phyloP scores from a whole-genome alignment of 2,797 vertebrate species.

The Coreius guichenoti region DNA sequence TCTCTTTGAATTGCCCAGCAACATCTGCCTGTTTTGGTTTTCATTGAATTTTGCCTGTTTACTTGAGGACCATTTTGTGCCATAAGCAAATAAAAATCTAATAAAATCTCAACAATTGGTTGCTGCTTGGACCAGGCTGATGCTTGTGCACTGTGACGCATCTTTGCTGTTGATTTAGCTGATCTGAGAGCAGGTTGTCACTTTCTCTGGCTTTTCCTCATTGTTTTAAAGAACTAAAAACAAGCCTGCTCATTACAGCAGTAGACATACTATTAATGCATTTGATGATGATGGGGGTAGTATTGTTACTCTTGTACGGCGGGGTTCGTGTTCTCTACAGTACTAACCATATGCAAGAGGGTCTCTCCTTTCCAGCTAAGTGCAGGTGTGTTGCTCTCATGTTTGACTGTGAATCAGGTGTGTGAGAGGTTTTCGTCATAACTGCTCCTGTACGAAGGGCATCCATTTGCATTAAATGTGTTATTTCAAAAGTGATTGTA shows the following conservation, averaged over 20 bases:
- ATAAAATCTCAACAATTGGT: conserved; percentile 62
- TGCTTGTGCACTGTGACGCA: conserved; percentile 44
- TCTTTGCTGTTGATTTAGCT: conserved; percentile 28
- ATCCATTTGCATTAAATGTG: conserved; percentile 71
- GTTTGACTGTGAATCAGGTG: conserved; percentile 72
- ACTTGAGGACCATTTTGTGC: conserved; percentile 79
- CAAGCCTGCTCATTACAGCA: not conserved
- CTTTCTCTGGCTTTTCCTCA: conserved; percentile 69
- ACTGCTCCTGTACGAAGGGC: conserved; percentile 65
- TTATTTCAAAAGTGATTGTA: conserved; percentile 70
- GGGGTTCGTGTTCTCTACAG: conserved; percentile 3
- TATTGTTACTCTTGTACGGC: conserved; percentile 14
- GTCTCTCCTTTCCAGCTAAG: conserved; percentile 41
- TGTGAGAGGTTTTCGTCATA: conserved; percentile 50
- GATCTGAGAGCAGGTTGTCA: conserved; percentile 45
- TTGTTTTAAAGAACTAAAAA: conserved; percentile 66
- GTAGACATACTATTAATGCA: not conserved
- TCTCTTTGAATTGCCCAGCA: not conserved
- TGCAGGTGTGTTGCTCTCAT: conserved; percentile 73
- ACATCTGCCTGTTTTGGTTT: conserved; percentile 20
- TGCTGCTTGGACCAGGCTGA: conserved; percentile 80
- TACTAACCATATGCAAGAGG: conserved; percentile 23
- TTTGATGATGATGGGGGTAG: conserved; percentile 1
- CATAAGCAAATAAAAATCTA: conserved; percentile 1
- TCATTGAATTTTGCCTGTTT: conserved; percentile 38